Conservation (phyloP, 2,797 vertebrate genomes). For the Cynodonichthys magdalenae region DNA sequence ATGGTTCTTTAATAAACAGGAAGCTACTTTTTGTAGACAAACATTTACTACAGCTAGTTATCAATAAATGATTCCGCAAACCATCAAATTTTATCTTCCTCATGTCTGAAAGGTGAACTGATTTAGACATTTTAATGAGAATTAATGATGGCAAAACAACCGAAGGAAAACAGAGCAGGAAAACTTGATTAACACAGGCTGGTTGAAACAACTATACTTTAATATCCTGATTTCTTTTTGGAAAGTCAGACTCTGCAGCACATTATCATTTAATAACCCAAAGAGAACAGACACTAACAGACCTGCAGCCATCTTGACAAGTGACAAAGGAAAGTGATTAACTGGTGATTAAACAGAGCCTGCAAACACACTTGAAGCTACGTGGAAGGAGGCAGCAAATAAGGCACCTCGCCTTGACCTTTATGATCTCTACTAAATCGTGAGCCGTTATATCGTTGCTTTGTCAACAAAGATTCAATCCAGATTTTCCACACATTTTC, state of each 20-base stretch:
- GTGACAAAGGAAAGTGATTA: conserved; percentile 1
- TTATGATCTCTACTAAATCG: conserved; percentile 1
- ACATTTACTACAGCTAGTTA: not conserved
- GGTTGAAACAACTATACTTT: not conserved
- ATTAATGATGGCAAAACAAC: no score
- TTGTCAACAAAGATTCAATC: conserved; percentile 9
- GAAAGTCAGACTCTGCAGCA: conserved; percentile 7
- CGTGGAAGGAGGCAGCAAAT: not conserved
- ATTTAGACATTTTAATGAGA: not conserved
- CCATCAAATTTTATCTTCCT: not conserved
- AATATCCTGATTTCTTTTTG: not conserved
- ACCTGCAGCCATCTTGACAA: conserved; percentile 9
- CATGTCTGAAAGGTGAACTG: not conserved
- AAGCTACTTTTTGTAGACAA: not conserved
- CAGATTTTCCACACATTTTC: conserved; percentile 3
- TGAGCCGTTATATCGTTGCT: conserved; percentile 2
- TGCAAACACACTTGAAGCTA: conserved; percentile 3
- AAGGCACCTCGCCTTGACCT: not conserved
- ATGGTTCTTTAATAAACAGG: not conserved
- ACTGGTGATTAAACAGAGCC: conserved; percentile 6
- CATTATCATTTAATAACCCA: conserved; percentile 3
- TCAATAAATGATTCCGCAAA: not conserved
- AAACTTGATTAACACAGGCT: not conserved
- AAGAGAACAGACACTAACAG: conserved; percentile 9
- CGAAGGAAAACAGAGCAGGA: not conserved